Evolutionary conservation across 2,888 invertebrate genomes (phyloP).

Genomic region (Oxytorus armatus): DNA sequence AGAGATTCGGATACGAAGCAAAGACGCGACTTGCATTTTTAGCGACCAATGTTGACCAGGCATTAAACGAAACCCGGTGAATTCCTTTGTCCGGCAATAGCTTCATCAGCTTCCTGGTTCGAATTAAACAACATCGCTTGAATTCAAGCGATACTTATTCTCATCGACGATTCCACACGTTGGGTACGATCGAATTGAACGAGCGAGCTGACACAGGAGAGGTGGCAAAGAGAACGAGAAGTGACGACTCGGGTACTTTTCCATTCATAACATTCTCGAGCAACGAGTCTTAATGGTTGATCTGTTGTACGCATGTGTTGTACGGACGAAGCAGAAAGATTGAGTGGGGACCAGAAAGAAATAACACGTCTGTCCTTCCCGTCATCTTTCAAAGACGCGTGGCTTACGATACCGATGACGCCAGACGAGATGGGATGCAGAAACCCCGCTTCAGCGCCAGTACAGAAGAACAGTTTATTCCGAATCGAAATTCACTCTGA

Average conservation of each 20-base stretch:
- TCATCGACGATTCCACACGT: too few relatives aligned
- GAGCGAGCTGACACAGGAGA: too few relatives aligned
- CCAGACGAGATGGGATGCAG: constrained; percentile 20
- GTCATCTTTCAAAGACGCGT: constrained; percentile 15
- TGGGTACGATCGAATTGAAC: too few relatives aligned
- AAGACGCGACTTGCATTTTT: too few relatives aligned
- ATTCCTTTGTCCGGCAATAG: too few relatives aligned
- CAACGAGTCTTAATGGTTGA: constrained; percentile 50
- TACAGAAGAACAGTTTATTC: background rate
- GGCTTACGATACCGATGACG: constrained; percentile 33
- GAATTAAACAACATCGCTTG: too few relatives aligned
- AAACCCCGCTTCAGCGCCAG: background rate
- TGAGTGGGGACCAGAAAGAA: constrained; percentile 23
- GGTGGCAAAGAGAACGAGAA: constrained; percentile 11
- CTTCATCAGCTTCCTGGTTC: too few relatives aligned
- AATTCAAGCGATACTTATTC: too few relatives aligned
- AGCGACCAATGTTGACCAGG: too few relatives aligned
- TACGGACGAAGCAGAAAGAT: constrained; percentile 10
- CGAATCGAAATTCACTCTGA: constrained; percentile 56
- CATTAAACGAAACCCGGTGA: too few relatives aligned
- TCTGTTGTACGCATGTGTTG: background rate
- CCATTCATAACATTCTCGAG: constrained; percentile 48
- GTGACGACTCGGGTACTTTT: constrained; percentile 52
- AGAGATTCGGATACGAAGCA: background rate
- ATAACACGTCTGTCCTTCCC: constrained; percentile 17